Evolutionary conservation across 2,797 vertebrate genomes (phyloP).

Genomic region (Myioborus miniatus): DNA sequence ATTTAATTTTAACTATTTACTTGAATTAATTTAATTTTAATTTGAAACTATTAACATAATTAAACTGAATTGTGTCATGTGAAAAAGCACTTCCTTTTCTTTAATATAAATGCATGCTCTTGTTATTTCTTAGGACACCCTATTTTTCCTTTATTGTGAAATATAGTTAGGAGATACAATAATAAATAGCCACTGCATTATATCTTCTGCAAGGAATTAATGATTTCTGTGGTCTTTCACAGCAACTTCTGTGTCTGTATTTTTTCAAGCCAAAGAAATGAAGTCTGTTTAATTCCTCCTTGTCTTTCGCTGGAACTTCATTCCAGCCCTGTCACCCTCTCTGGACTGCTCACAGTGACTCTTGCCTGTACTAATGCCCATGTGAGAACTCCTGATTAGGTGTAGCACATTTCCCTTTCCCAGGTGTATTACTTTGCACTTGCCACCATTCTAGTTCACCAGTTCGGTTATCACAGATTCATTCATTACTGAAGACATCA

Average conservation of each 20-base stretch:
- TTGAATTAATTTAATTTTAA: not conserved
- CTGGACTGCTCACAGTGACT: not conserved
- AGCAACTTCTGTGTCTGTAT: rapidly evolving
- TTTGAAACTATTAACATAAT: not conserved
- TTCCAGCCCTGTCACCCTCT: not conserved
- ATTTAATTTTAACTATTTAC: not conserved
- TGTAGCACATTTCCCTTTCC: not conserved
- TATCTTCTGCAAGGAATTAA: not conserved
- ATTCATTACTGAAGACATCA: not conserved
- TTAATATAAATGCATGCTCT: not conserved
- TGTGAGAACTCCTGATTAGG: not conserved
- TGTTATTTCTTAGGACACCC: not conserved
- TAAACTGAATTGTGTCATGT: not conserved
- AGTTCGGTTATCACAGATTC: not conserved
- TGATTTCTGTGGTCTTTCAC: not conserved
- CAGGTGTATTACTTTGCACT: not conserved
- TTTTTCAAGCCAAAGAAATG: not conserved
- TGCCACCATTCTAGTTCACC: not conserved
- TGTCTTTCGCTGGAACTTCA: not conserved
- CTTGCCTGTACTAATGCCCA: not conserved
- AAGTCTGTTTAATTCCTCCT: not conserved
- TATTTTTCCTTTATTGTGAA: not conserved
- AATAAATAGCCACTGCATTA: not conserved
- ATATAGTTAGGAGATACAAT: not conserved
- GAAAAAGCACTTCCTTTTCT: not conserved